phyloP scores from a whole-genome alignment of 2,113 vertebrate genomes.

The Dendropsophus ebraccatus region DNA sequence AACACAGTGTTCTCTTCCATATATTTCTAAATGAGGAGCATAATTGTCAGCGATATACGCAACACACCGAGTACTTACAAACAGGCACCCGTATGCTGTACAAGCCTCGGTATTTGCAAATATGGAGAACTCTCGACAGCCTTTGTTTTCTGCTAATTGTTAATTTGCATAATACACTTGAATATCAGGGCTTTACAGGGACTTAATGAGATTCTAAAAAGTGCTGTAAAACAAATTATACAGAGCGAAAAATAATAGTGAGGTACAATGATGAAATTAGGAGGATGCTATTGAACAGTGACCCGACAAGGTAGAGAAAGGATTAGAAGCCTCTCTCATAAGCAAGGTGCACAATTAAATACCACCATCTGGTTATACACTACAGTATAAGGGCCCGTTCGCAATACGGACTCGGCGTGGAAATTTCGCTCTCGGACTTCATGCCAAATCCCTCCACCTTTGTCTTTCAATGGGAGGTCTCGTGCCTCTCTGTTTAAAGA shows the following conservation, averaged over 20 bases:
- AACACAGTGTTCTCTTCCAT: neutral
- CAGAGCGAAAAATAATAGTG: slow-evolving; percentile 3
- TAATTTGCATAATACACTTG: slow-evolving; percentile 61
- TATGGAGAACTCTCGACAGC: slow-evolving; percentile 53
- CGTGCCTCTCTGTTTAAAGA: too few relatives aligned
- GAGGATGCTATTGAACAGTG: slow-evolving; percentile 8
- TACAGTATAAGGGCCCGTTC: too few relatives aligned
- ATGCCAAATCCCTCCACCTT: too few relatives aligned
- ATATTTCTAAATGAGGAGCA: neutral
- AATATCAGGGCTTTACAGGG: neutral
- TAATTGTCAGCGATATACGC: neutral
- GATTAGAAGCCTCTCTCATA: slow-evolving; percentile 30
- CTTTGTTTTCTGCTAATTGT: slow-evolving; percentile 60
- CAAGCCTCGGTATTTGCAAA: slow-evolving; percentile 35
- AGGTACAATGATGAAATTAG: neutral
- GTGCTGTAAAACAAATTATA: neutral
- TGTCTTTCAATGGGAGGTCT: too few relatives aligned
- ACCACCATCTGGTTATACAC: slow-evolving; percentile 37
- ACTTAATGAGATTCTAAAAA: slow-evolving; percentile 58
- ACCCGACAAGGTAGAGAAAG: neutral
- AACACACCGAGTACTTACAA: neutral
- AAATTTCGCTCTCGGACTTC: too few relatives aligned
- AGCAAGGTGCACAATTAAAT: slow-evolving; percentile 18
- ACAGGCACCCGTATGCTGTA: neutral
- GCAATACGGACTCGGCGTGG: too few relatives aligned